A percentile compares a stretch with the other conserved stretches of the same genome.
phyloP scores from a whole-genome alignment of 2,797 vertebrate species.

The Liasis olivaceus region DNA sequence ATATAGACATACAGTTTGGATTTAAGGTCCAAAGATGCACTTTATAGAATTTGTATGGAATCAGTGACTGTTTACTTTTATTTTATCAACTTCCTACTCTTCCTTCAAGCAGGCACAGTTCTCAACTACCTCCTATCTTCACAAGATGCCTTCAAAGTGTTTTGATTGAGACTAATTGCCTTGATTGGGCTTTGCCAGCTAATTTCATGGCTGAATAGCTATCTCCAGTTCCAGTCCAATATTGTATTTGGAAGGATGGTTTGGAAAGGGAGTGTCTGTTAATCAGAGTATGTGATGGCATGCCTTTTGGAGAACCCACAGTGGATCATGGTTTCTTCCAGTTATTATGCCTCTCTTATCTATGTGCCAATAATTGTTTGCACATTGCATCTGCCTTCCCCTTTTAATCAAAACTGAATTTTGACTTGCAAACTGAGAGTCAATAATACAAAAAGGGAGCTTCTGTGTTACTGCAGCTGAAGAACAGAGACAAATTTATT shows the following conservation, averaged over 20 bases:
- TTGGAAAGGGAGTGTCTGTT: background rate
- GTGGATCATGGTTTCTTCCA: background rate
- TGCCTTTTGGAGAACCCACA: background rate
- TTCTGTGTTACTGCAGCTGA: background rate
- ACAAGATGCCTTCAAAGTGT: background rate
- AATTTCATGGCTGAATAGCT: background rate
- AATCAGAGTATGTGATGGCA: background rate
- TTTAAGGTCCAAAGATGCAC: background rate
- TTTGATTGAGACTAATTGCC: background rate
- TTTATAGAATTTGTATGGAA: background rate
- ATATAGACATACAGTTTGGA: background rate
- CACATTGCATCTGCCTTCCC: background rate
- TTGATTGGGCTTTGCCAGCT: background rate
- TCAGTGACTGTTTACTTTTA: background rate
- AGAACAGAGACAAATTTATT: background rate
- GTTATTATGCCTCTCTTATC: no score
- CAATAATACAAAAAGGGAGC: background rate
- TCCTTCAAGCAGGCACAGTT: background rate
- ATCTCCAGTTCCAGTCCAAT: background rate
- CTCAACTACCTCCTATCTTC: background rate
- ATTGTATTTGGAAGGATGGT: background rate
- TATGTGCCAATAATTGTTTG: background rate
- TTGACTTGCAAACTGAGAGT: background rate
- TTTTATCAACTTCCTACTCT: background rate
- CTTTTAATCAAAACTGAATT: background rate